Percentiles rank a stretch among this genome's conserved stretches.
Conservation (phyloP, 1,140 invertebrate genomes). For the Tetragnatha versicolor region DNA sequence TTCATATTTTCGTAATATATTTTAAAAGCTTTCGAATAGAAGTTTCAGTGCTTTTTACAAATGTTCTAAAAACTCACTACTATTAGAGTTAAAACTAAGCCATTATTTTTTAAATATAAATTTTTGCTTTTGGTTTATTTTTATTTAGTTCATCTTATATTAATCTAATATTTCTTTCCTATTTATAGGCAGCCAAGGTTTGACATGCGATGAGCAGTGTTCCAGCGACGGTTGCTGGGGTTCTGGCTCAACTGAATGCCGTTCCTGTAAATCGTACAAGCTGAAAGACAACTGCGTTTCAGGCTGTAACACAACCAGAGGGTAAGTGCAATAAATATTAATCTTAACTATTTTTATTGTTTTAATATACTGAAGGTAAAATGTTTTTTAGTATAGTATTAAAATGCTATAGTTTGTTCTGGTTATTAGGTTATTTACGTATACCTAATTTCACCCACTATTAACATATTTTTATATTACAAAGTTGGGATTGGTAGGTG, state of each 20-base stretch:
- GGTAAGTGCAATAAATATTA: conserved; percentile 55
- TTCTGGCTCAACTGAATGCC: conserved; percentile 84
- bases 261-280: conserved; percentile 85
- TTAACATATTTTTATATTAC: too few species aligned
- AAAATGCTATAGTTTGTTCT: neutral
- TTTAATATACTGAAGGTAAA: neutral
- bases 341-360: neutral
- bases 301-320: conserved; percentile 70
- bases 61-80: too few species aligned
- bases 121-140: neutral
- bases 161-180: neutral
- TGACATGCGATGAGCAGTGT: conserved; percentile 85
- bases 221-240: conserved; percentile 93
- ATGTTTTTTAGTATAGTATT: neutral
- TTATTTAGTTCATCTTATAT: neutral
- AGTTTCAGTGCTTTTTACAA: neutral
- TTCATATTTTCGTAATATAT: too few species aligned
- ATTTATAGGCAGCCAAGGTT: conserved; percentile 21
- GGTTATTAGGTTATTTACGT: too few species aligned
- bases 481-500: too few species aligned
- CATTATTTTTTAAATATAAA: neutral
- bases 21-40: neutral
- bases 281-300: conserved; percentile 80
- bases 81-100: too few species aligned
- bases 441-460: too few species aligned